These are phyloP conservation scores for Carassius gibelio DNA, from an alignment of 2,113 vertebrate genomes.

Conservation along the genomic window DNA sequence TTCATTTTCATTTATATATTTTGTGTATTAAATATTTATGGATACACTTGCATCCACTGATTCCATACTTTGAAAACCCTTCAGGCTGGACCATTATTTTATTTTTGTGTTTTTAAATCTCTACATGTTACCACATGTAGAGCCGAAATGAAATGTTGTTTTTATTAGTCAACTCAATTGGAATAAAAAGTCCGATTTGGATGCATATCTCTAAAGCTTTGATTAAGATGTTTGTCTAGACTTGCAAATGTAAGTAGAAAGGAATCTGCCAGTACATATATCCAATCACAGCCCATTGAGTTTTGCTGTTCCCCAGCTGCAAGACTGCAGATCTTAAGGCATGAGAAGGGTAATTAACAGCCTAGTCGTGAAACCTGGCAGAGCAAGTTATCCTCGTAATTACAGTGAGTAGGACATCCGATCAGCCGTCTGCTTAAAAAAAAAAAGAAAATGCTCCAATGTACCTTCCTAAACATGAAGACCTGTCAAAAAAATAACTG, in stretches of 20 bases:
- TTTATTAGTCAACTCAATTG: neutral
- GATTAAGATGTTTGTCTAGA: constrained; percentile 20
- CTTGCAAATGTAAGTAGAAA: constrained; percentile 19
- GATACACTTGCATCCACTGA: neutral
- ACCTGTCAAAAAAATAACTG: constrained; percentile 27
- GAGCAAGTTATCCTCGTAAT: constrained; percentile 56
- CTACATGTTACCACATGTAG: neutral
- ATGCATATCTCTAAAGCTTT: neutral
- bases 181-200: neutral
- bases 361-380: constrained; percentile 48
- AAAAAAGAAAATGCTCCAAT: neutral
- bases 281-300: constrained; percentile 52
- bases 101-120: neutral
- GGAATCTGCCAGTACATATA: constrained; percentile 34
- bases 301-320: constrained; percentile 41
- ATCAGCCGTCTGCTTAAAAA: constrained; percentile 29
- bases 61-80: neutral
- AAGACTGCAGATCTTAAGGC: constrained; percentile 46
- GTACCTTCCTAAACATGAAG: constrained; percentile 27
- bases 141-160: neutral
- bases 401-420: constrained; percentile 45
- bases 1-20: neutral
- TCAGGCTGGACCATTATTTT: neutral
- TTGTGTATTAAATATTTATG: no score
- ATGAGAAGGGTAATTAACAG: constrained; percentile 54